Conservation (phyloP, 2,797 vertebrate genomes). For the Sarcophilus harrisii region DNA sequence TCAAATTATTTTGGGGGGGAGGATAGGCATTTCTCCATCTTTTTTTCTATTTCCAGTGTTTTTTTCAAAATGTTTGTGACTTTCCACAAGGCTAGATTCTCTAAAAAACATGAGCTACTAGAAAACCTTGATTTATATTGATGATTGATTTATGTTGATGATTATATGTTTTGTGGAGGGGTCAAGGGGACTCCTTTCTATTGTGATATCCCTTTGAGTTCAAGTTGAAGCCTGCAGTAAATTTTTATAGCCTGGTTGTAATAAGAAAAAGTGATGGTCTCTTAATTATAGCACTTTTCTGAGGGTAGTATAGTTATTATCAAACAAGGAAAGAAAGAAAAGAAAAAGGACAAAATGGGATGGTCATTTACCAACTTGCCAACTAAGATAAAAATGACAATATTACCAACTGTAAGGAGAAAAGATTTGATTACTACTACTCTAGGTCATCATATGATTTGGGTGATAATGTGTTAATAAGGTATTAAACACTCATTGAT, state of each 20-base stretch:
- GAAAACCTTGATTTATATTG: neutral
- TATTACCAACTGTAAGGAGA: accelerated
- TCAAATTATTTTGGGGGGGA: neutral
- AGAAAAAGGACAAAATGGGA: neutral
- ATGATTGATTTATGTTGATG: neutral
- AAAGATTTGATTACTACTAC: neutral
- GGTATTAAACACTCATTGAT: neutral
- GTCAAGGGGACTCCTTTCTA: neutral
- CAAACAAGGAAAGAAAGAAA: accelerated
- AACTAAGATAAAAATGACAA: accelerated
- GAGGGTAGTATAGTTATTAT: too few relatives aligned
- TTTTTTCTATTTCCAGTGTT: neutral
- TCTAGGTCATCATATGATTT: neutral
- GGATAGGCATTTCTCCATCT: neutral
- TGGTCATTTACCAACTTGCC: neutral
- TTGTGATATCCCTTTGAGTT: neutral
- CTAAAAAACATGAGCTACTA: conserved; percentile 11
- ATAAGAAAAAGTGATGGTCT: neutral
- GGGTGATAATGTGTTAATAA: neutral
- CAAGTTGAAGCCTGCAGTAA: conserved; percentile 36
- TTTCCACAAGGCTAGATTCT: conserved; percentile 35
- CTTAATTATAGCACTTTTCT: neutral
- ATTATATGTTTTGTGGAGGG: neutral
- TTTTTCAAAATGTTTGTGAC: conserved; percentile 41
- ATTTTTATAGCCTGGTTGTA: neutral